phyloP scores from a whole-genome alignment of 2,797 vertebrate species.

The Hippocampus kuda region DNA sequence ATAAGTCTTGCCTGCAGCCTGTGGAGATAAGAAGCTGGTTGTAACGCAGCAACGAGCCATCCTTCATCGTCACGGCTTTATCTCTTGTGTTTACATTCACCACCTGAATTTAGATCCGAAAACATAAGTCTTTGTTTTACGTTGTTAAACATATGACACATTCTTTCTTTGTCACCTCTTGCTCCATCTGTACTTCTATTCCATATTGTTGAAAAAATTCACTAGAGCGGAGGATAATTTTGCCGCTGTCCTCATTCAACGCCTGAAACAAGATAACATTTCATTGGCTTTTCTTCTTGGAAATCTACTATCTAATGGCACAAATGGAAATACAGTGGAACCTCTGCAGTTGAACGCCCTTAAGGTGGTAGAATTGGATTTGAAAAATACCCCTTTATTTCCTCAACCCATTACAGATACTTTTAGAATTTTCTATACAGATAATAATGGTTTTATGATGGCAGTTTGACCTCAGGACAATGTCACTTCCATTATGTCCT shows the following conservation, averaged over 20 bases:
- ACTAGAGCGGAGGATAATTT: constrained; percentile 63
- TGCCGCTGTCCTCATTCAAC: constrained; percentile 62
- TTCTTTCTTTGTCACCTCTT: constrained; percentile 63
- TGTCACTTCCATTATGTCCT: no score
- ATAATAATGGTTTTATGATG: no score
- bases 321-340: background rate
- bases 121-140: background rate
- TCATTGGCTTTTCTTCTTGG: background rate
- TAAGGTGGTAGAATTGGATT: background rate
- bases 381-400: background rate
- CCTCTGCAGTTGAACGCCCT: background rate
- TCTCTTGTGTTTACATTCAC: constrained; percentile 58
- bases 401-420: no score
- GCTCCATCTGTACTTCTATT: constrained; percentile 74
- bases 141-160: background rate
- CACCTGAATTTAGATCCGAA: constrained; percentile 55
- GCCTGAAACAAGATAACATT: constrained; percentile 41
- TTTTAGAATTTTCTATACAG: no score
- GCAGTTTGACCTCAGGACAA: no score
- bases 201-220: constrained; percentile 67
- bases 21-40: constrained; percentile 78
- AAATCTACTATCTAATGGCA: background rate
- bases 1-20: constrained; percentile 66
- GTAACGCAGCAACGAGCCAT: constrained; percentile 68
- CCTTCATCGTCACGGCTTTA: constrained; percentile 61